Percentiles rank a stretch among this genome's conserved stretches.
phyloP scores from a whole-genome alignment of 2,888 invertebrate genomes.

The Mythimna impura region DNA sequence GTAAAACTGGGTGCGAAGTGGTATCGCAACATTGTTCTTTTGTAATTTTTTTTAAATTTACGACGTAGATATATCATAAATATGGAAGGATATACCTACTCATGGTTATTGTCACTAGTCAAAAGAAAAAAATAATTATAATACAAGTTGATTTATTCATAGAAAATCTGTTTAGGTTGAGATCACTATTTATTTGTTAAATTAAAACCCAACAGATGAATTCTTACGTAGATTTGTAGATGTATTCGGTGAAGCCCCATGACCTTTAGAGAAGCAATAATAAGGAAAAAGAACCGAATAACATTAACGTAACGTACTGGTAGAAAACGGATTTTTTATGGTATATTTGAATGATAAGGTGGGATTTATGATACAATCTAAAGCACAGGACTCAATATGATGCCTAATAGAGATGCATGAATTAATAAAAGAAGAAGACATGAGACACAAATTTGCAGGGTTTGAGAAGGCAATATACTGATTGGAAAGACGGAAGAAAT shows the following conservation, averaged over 20 bases:
- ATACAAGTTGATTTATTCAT: neutral
- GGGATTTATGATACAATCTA: neutral
- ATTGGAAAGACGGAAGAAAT: neutral
- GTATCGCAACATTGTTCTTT: neutral
- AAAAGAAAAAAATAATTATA: neutral
- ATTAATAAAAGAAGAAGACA: neutral
- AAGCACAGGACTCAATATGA: neutral
- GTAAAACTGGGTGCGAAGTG: neutral
- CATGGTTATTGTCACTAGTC: neutral
- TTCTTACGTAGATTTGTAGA: neutral
- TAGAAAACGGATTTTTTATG: neutral
- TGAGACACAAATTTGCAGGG: neutral
- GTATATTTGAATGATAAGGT: neutral
- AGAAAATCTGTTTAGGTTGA: too few species aligned
- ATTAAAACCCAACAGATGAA: neutral
- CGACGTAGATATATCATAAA: neutral
- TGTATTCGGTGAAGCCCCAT: constrained; percentile 35
- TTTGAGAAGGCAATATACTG: neutral
- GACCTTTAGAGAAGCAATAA: constrained; percentile 1
- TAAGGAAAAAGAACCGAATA: constrained; percentile 39
- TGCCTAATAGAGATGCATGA: neutral
- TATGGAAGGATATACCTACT: neutral
- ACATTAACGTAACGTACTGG: neutral
- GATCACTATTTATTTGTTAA: neutral
- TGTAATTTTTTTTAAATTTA: neutral